These are phyloP conservation scores for Lasioglossum baleicum DNA, from an alignment of 1,140 invertebrate species.

Conservation along the genomic window DNA sequence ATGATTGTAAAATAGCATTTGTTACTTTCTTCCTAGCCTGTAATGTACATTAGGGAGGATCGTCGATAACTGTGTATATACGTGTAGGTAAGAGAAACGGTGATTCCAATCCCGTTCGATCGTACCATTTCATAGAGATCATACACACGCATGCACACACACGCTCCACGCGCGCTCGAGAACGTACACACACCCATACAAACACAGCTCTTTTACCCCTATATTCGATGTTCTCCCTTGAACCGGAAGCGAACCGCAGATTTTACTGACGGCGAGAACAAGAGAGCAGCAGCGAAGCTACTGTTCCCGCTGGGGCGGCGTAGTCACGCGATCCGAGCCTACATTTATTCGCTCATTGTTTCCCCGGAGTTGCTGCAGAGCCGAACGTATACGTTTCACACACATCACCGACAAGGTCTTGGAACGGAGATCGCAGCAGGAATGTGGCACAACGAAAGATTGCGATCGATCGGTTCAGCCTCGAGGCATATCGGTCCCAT, in stretches of 20 bases:
- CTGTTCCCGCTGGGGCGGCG: background rate
- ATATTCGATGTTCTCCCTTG: conserved; percentile 68
- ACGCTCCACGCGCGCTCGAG: no score
- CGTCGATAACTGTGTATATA: conserved; percentile 64
- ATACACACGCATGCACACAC: conserved; percentile 22
- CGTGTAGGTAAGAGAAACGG: conserved; percentile 65
- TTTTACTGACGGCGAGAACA: background rate
- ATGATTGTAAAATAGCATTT: conserved; percentile 77
- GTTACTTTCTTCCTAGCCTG: conserved; percentile 77
- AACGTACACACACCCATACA: no score
- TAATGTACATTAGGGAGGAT: conserved; percentile 75
- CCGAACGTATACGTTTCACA: conserved; percentile 50
- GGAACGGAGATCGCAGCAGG: conserved; percentile 40
- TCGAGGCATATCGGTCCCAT: no score
- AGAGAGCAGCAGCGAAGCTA: background rate
- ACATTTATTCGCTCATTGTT: conserved; percentile 69
- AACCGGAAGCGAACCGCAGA: conserved; percentile 39
- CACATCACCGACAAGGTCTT: conserved; percentile 50
- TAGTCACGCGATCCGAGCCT: conserved; percentile 64
- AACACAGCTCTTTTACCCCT: conserved; percentile 46
- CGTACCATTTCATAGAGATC: conserved; percentile 61
- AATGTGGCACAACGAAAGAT: conserved; percentile 12
- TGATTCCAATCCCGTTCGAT: conserved; percentile 62
- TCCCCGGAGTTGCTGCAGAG: conserved; percentile 54
- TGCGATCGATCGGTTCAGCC: background rate